Conservation (phyloP, 2,113 vertebrate genomes). For the Lepus europaeus region DNA sequence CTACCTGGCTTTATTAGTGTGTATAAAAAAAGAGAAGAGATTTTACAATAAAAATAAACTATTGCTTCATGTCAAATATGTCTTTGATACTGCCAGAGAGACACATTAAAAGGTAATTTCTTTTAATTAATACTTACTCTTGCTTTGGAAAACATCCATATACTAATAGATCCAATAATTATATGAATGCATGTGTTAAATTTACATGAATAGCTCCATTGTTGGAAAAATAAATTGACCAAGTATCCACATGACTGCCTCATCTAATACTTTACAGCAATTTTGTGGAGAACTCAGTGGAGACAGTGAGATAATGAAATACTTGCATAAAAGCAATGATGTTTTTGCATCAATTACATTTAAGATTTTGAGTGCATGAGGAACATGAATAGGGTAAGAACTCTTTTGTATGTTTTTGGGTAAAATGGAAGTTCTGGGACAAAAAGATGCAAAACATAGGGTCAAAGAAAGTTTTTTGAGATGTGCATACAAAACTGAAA, state of each 20-base stretch:
- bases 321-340: neutral
- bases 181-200: slow-evolving; percentile 28
- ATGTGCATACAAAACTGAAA: neutral
- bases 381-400: neutral
- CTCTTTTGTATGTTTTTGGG: neutral
- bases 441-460: neutral
- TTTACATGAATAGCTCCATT: slow-evolving; percentile 48
- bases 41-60: slow-evolving; percentile 56
- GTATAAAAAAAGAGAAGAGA: neutral
- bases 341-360: neutral
- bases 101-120: slow-evolving; percentile 61
- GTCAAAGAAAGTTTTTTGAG: neutral
- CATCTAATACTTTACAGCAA: neutral
- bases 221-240: neutral
- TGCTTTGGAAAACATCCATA: slow-evolving; percentile 58
- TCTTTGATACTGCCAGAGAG: slow-evolving; percentile 60
- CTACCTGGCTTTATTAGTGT: neutral
- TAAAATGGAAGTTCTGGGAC: neutral
- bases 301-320: neutral
- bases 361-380: neutral
- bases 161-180: slow-evolving; percentile 61
- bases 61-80: slow-evolving; percentile 14
- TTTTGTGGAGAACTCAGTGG: slow-evolving; percentile 39
- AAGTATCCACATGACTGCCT: neutral
- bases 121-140: slow-evolving; percentile 71